A percentile compares a stretch with the other conserved stretches of the same genome.
Evolutionary conservation across 2,113 vertebrate genomes (phyloP).

Genomic region (Columbina picui): DNA sequence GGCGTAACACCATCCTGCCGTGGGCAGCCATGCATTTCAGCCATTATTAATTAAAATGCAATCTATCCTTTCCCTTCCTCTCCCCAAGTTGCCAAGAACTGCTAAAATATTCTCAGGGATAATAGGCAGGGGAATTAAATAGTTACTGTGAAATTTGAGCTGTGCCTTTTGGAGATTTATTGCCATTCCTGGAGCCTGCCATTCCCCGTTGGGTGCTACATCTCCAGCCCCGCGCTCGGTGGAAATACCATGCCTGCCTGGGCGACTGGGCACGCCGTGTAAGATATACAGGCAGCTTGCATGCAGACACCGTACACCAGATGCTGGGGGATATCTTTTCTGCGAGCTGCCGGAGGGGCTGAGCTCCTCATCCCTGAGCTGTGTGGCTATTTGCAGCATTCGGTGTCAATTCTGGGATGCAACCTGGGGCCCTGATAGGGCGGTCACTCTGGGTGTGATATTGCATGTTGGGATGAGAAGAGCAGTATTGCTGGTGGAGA

Average conservation of each 20-base stretch:
- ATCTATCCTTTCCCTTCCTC: background rate
- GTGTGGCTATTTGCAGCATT: background rate
- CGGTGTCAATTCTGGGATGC: background rate
- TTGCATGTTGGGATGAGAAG: background rate
- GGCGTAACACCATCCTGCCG: background rate
- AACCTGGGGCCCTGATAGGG: background rate
- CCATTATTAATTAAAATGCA: conserved; percentile 43
- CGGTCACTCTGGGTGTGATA: background rate
- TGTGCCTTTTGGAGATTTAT: background rate
- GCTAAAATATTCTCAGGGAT: conserved; percentile 34
- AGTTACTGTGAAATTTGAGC: conserved; percentile 1
- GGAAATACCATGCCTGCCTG: background rate
- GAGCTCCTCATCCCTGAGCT: background rate
- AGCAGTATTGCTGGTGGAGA: background rate
- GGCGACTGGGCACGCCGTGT: background rate
- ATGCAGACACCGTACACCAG: background rate
- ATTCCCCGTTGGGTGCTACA: background rate
- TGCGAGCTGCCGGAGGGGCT: fast-evolving
- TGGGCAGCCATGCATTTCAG: background rate
- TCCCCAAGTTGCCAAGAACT: background rate
- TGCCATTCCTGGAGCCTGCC: background rate
- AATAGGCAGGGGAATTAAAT: background rate
- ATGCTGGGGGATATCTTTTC: background rate
- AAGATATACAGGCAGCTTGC: background rate
- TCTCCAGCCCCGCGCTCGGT: background rate